A percentile compares a stretch with the other conserved stretches of the same genome.
phyloP scores from a whole-genome alignment of 2,888 invertebrate genomes.

The Apodemia hepburni region DNA sequence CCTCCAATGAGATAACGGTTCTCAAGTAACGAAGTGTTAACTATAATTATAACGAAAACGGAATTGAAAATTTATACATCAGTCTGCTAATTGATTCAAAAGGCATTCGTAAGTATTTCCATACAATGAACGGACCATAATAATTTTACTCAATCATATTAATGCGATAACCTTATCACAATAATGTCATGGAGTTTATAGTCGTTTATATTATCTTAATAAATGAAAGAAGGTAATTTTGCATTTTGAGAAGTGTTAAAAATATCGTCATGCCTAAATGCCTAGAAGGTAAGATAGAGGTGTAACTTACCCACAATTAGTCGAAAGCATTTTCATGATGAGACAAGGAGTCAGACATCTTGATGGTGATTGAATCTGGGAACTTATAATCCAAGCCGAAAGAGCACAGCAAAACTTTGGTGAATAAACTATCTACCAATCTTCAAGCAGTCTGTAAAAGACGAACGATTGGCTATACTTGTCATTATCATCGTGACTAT shows the following conservation, averaged over 20 bases:
- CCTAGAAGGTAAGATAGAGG: no score
- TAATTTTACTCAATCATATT: conserved; percentile 4
- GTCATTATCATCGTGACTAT: no score
- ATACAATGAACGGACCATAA: conserved; percentile 1
- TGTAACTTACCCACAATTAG: no score
- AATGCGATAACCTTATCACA: not conserved
- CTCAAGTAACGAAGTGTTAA: not conserved
- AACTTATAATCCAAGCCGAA: no score
- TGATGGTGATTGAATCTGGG: no score
- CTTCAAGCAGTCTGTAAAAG: no score
- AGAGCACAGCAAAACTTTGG: no score
- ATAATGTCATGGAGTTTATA: not conserved
- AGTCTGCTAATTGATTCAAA: not conserved
- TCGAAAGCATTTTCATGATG: no score
- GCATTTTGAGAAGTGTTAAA: not conserved
- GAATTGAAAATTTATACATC: conserved; percentile 1
- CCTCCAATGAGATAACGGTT: not conserved
- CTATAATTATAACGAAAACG: conserved; percentile 4
- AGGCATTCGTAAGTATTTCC: not conserved
- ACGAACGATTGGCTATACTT: no score
- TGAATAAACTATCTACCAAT: no score
- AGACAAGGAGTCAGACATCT: no score
- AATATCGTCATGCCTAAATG: no score
- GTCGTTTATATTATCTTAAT: not conserved
- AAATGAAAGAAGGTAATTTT: not conserved